These are phyloP conservation scores for Enteromius argenteus DNA, from an alignment of 2,797 vertebrate species.

Conservation along the genomic window DNA sequence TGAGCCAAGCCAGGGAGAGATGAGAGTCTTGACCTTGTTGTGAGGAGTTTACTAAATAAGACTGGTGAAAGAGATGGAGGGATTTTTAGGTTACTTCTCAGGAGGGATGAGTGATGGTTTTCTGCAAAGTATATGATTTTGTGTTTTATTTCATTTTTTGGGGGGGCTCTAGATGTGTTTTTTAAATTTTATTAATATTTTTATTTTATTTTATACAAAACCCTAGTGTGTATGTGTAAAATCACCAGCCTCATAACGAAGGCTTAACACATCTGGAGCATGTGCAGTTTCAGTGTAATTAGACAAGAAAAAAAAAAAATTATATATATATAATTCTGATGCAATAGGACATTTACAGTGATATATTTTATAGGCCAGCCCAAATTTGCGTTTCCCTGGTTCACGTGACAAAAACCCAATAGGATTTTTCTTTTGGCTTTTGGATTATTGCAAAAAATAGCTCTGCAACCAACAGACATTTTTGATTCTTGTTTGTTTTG, in stretches of 20 bases:
- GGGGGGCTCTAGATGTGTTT: not conserved
- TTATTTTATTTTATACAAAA: not conserved
- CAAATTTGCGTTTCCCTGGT: not conserved
- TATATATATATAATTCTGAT: too few species aligned
- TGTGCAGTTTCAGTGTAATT: not conserved
- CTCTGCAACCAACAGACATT: not conserved
- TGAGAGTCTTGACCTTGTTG: slow-evolving; percentile 52
- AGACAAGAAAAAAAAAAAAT: not conserved
- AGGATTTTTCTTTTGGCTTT: not conserved
- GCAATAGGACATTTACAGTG: not conserved
- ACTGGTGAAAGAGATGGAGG: not conserved
- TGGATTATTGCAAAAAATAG: not conserved
- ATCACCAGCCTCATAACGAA: too few species aligned
- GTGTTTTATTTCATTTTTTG: not conserved
- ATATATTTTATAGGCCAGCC: not conserved
- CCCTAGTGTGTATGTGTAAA: not conserved
- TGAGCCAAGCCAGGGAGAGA: slow-evolving; percentile 2
- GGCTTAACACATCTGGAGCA: not conserved
- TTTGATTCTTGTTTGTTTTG: not conserved
- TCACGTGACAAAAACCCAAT: not conserved
- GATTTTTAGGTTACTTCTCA: slow-evolving; percentile 49
- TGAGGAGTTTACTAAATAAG: slow-evolving; percentile 44
- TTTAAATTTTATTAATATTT: too few species aligned
- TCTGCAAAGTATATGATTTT: not conserved
- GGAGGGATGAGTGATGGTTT: slow-evolving; percentile 15